Evolutionary conservation across 2,888 invertebrate species (phyloP), one percentile per base, ranked within the genome.

Genomic region (Tenthredo livida): DNA sequence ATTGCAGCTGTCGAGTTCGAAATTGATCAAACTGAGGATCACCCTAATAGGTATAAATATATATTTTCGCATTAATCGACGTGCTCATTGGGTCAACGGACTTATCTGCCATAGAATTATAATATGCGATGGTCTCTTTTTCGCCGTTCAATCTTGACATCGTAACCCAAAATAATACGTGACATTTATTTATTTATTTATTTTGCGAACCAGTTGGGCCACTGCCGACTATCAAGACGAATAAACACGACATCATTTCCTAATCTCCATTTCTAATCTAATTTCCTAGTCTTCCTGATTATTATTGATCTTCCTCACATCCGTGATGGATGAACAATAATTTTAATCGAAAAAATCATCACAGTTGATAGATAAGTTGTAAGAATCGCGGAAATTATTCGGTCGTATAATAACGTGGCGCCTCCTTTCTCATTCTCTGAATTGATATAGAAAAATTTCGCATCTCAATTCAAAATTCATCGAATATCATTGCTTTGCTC

Each of bases 121-220:
- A 10, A n/a, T 21, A 10, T 4, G 40, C 1, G 25, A 61, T 10
- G 58, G 61, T 37, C 40, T 21, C 29, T 75, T 50, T 58, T 43
- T 40, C 21, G 61, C 80, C 80, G 61, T 58, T 61, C 80, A 73
- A 40, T 80, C 58, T 80, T 80, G 80, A 61, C 80, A 80, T 61
- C 61, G 58, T 80, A 17, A 80, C 80, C 80, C 40, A 61, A 80
- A 61, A 40, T 25, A 73, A 21, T 43, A 25, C 9, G n/a, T 40
- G 61, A 33, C 58, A 61, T 61, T 25, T 61, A 25, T 61, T 25
- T 25, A 61, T 25, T 25, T 61, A 61, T 25, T 61, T 78, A 78
- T 78, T 80, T 80, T 5, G 58, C 58, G 21, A 77, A 77, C 50
- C 54, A 50, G 72, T 73, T 77, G 33, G n/a, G 33, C 54, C 17